Conservation (phyloP, 1,140 invertebrate species). For the Aricia agestis region DNA sequence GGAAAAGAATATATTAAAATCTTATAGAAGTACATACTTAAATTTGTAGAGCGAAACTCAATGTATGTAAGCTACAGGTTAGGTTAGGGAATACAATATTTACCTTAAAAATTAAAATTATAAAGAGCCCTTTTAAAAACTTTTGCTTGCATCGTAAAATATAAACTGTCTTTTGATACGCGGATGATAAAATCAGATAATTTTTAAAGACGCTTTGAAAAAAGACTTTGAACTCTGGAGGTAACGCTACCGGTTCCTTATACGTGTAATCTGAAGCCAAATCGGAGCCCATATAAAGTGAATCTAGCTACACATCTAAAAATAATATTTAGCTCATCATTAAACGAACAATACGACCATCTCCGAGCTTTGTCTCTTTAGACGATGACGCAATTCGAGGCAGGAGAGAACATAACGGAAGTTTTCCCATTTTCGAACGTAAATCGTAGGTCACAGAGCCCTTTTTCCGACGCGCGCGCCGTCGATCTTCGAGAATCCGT, state of each 20-base stretch:
- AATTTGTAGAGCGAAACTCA: no score
- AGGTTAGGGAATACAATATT: no score
- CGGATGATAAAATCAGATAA: background rate
- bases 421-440: conserved; percentile 35
- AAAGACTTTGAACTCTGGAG: background rate
- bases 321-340: conserved; percentile 73
- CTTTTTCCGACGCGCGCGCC: conserved; percentile 27
- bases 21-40: no score
- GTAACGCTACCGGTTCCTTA: conserved; percentile 57
- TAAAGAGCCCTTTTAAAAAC: background rate
- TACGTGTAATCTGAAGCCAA: conserved; percentile 52
- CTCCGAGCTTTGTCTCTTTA: conserved; percentile 71
- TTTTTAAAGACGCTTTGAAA: background rate
- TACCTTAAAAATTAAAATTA: background rate
- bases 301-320: conserved; percentile 53
- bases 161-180: background rate
- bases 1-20: no score
- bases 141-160: background rate
- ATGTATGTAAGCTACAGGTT: no score
- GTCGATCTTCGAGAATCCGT: conserved; percentile 66
- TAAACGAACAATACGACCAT: conserved; percentile 59
- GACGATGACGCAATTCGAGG: conserved; percentile 71
- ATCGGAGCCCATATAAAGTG: conserved; percentile 54
- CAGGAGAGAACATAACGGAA: conserved; percentile 59
- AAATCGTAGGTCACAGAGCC: conserved; percentile 38